These are phyloP conservation scores for Chunga burmeisteri DNA, from an alignment of 2,113 vertebrate genomes.

Conservation along the genomic window DNA sequence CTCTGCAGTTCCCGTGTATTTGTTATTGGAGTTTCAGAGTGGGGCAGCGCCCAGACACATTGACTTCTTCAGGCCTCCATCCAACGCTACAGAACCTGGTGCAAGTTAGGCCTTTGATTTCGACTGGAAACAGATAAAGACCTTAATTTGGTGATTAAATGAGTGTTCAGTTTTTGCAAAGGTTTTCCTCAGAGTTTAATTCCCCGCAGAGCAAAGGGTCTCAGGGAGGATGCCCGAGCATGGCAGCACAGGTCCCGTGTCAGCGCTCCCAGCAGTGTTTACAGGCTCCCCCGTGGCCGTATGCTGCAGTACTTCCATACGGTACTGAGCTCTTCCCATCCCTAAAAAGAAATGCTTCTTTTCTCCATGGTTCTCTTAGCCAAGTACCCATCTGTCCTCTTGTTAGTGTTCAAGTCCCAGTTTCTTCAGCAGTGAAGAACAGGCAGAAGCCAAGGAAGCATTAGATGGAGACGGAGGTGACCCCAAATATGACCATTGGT, in stretches of 20 bases:
- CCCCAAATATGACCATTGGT: accelerated
- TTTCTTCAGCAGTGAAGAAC: background rate
- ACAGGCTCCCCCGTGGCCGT: accelerated
- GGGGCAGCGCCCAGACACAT: background rate
- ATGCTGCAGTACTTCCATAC: accelerated
- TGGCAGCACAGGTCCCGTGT: accelerated
- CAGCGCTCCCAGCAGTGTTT: background rate
- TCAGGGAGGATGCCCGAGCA: accelerated
- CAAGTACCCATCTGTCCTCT: background rate
- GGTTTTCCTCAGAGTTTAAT: background rate
- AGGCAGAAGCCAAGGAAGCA: background rate
- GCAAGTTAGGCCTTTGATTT: background rate
- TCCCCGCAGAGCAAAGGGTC: background rate
- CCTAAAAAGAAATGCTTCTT: background rate
- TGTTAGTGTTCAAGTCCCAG: background rate
- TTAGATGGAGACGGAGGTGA: background rate
- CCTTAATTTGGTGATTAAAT: background rate
- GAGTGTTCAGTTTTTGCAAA: background rate
- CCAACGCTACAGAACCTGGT: background rate
- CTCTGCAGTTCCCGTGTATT: background rate
- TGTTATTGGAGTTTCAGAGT: background rate
- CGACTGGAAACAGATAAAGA: background rate
- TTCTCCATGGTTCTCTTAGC: background rate
- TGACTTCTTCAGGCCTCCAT: background rate
- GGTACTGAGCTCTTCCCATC: background rate